Base-by-base conservation (phyloP, 2,888 invertebrate genomes). In the Sinotaia quadrata region DNA sequence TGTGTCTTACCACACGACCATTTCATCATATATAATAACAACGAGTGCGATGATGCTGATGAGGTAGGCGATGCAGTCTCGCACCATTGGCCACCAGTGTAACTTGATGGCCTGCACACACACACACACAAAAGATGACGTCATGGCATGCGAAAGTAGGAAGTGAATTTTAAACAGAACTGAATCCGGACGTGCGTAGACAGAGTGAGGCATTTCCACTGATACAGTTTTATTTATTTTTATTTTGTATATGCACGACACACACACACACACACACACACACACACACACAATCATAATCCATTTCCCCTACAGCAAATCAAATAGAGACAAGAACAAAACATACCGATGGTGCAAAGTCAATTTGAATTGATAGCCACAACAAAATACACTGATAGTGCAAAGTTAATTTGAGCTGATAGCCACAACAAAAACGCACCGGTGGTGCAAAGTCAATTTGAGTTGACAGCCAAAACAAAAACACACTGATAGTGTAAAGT, bases 81-180 rank as follows among this genome's bases (percentile, higher is more conserved):
- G 74, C 58, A 84, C 65, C 61, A 87, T 74, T 3, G 87, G 87
- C 85, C 85, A 87, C 86, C 86, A 86, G 90, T 96, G 96, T 78
- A 98, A 91, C 62, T 84, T 75, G 10, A 88, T 81, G 51, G 82
- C 84, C 88, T 88, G n/a, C n/a, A n/a, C n/a, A n/a, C n/a, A n/a
- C n/a, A n/a, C n/a, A n/a, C n/a, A n/a, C n/a, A n/a, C n/a, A n/a
- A n/a, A n/a, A n/a, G n/a, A n/a, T n/a, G n/a, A n/a, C n/a, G n/a
- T n/a, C n/a, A n/a, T n/a, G n/a, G n/a, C 3, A 2, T 18, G 41
- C n/a, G 2, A 12, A 41, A 18, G 15, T 41, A 41, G 3, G 1
- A n/a, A 41, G n/a, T 41, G 41, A 41, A 41, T 41, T 41, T n/a
- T 41, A 12, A 41, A 41, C 12, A 18, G 41, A 18, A 1, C n/a